A percentile compares a stretch with the other conserved stretches of the same genome.
Evolutionary conservation across 1,140 invertebrate genomes (phyloP).

Genomic region (Euura lappo): DNA sequence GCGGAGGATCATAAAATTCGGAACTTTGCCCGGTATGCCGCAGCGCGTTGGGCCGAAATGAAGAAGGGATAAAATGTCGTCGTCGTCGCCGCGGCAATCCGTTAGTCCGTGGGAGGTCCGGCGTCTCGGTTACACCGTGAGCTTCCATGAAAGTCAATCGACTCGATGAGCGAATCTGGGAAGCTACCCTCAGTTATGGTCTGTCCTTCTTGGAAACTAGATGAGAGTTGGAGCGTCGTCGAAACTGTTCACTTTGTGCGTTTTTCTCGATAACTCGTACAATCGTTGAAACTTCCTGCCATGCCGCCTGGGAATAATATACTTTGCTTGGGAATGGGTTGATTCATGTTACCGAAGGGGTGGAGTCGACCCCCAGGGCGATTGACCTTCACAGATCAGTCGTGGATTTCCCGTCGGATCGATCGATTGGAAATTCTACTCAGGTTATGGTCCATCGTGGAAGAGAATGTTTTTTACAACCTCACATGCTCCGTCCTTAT

Average conservation of each 20-base stretch:
- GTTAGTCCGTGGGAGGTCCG: neutral
- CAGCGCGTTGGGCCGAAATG: neutral
- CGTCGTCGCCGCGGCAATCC: neutral
- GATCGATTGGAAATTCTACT: neutral
- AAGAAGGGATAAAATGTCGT: neutral
- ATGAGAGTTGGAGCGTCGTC: neutral
- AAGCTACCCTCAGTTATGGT: constrained; percentile 2
- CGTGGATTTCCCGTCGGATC: neutral
- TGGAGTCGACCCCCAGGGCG: no score
- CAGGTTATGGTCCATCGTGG: neutral
- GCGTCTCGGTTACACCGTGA: neutral
- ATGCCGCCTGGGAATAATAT: neutral
- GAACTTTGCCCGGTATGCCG: neutral
- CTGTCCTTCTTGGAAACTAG: neutral
- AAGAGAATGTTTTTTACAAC: neutral
- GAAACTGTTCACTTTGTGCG: neutral
- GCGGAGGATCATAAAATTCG: constrained; percentile 4
- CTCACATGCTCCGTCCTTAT: neutral
- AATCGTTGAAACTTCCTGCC: neutral
- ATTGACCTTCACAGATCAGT: no score
- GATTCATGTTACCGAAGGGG: no score
- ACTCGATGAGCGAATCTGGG: neutral
- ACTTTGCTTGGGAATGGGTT: neutral
- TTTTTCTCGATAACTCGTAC: neutral
- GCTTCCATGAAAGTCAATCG: constrained; percentile 4